Evolutionary conservation across 2,797 vertebrate genomes (phyloP).

Genomic region (Coreius guichenoti): DNA sequence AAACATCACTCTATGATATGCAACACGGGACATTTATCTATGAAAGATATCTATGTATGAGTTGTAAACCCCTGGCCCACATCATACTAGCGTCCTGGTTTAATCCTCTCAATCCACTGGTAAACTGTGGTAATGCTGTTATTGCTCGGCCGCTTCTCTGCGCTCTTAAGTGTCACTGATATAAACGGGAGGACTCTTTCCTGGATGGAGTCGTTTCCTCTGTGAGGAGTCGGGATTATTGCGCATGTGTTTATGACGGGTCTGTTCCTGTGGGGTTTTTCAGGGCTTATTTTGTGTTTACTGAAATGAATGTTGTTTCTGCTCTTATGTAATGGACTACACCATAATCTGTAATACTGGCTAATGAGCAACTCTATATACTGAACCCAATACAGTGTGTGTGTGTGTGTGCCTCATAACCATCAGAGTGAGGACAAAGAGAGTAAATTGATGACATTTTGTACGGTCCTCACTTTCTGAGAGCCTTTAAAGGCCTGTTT

Average conservation of each 20-base stretch:
- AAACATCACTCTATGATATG: not conserved
- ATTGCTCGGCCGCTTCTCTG: not conserved
- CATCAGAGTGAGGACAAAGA: not conserved
- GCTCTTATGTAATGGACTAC: slow-evolving; percentile 74
- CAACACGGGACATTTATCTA: not conserved
- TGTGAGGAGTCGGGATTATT: slow-evolving; percentile 18
- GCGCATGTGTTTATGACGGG: not conserved
- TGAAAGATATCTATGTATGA: not conserved
- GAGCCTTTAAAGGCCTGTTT: not conserved
- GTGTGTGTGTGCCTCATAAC: too few relatives aligned
- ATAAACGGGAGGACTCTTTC: slow-evolving; percentile 15
- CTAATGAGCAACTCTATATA: slow-evolving; percentile 77
- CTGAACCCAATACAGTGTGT: slow-evolving; percentile 57
- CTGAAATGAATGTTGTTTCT: slow-evolving; percentile 68
- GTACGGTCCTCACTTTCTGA: not conserved
- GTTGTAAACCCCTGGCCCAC: not conserved
- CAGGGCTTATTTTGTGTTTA: slow-evolving; percentile 69
- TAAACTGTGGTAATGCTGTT: not conserved
- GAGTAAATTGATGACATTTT: not conserved
- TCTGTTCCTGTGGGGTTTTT: slow-evolving; percentile 33
- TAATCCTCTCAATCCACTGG: slow-evolving; percentile 7
- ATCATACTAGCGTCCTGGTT: not conserved
- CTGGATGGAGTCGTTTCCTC: not conserved
- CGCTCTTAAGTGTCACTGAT: not conserved
- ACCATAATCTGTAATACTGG: slow-evolving; percentile 75